Base-by-base conservation (phyloP, 2,113 vertebrate species). In the Bos javanicus region DNA sequence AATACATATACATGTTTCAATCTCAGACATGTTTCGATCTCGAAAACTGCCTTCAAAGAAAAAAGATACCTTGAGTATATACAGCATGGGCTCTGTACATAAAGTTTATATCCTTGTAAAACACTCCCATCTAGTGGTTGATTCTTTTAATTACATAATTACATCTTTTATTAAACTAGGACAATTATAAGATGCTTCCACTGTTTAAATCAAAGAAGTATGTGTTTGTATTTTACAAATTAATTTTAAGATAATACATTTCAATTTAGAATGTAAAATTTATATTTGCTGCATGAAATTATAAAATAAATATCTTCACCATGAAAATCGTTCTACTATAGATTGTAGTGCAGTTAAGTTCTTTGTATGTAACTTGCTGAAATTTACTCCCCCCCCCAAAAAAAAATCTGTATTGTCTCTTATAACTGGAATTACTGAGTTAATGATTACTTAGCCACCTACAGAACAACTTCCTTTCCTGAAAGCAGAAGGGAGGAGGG, bases 51-150 rank as follows among this genome's bases (percentile, higher is more conserved):
- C 59, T 57, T 60, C 8, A 48, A 26, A 6, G 28, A 7, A 2
- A 89, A 82, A 39, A 43, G 71, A 71, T 2, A 15, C 3, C 19
- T 15, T 48, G 25, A 14, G 1, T 33, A 3, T 2, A 17, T 36
- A 9, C 0, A 28, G 8, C n/a, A 54, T 25, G 6, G 33, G 13
- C 17, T 39, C 28, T 25, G n/a, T 12, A 28, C 10, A 3, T 15
- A 1, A 5, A 46, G 2, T 43, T 54, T 46, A 4, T 46, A 71
- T 36, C 12, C 16, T 90, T 97, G 93, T 86, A 60, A 96, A 96
- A 98, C 39, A 94, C 90, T 96, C 21, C 97, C 97, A 97, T 48
- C 97, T 98, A 94, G 97, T 98, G 97, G 97, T 4, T 12, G 0
- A 46, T 4, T 83, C 14, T 81, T 92, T 52, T 26, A 76, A 97